Evolutionary conservation across 2,113 vertebrate genomes (phyloP), one percentile per base, ranked within the genome.

Genomic region (Anoplopoma fimbria): DNA sequence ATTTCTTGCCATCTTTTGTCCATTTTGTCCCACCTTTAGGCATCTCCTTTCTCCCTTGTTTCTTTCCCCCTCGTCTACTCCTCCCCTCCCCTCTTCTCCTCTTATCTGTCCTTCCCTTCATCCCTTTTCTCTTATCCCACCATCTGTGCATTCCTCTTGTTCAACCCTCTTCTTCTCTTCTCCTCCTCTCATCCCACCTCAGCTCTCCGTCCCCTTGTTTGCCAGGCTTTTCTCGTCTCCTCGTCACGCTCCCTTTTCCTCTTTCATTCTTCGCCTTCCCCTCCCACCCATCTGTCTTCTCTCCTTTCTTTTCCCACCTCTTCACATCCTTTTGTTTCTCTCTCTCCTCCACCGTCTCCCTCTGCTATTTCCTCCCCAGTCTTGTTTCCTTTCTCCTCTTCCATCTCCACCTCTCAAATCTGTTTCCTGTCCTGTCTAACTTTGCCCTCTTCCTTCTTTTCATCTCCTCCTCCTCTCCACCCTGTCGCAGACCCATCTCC

Each of bases 281-380:
- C 79, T 81, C 87, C 84, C 79, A 85, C 73, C 86, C 84, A 87
- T 87, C 82, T 89, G 87, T 81, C 80, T 65, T n/a, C 76, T 71
- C 33, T 68, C 25, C 19, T 58, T 47, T 68, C 68, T 61, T 23
- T 27, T 36, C 61, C 15, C 13, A 0, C 51, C 21, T 80, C 72
- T 34, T 55, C 70, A 4, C 38, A 51, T 77, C 31, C 31, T 36
- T 34, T 60, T 23, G 3, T 57, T 70, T 23, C 40, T 55, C 21
- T 7, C 6, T 17, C 49, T 57, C 40, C 72, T 36, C 51, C 49
- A 23, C 49, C 51, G 0, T 38, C 34, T 14, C n/a, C 53, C 21
- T 36, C 27, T 60, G 25, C n/a, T 15, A n/a, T 9, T 27, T 13
- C 27, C 9, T 49, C 38, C 23, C 47, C 6, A 0, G 10, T 12